Percentiles rank a stretch among this genome's conserved stretches.
phyloP scores from a whole-genome alignment of 2,797 vertebrate genomes.

The Leptatherina wallacei region DNA sequence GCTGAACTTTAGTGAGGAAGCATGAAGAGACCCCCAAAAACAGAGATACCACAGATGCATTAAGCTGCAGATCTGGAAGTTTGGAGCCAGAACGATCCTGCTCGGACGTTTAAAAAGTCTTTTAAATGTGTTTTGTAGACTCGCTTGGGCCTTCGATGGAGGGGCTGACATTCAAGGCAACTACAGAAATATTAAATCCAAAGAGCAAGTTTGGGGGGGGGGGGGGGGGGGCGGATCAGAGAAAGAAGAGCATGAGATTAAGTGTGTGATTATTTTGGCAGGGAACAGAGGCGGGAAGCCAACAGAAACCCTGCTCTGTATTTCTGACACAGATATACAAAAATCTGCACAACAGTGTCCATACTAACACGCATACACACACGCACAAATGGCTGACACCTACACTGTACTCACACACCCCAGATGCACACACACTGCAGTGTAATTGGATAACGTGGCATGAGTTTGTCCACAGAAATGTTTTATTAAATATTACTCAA shows the following conservation, averaged over 20 bases:
- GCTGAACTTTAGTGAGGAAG: slow-evolving; percentile 16
- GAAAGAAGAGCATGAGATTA: slow-evolving; percentile 60
- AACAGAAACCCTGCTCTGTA: slow-evolving; percentile 69
- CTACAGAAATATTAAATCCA: slow-evolving; percentile 17
- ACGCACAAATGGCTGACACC: background rate
- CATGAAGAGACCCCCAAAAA: slow-evolving; percentile 3
- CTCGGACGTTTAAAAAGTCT: slow-evolving; percentile 5
- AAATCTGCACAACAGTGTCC: slow-evolving; percentile 12
- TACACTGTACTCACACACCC: background rate
- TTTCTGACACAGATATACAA: slow-evolving; percentile 46
- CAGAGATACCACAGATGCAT: slow-evolving; percentile 9
- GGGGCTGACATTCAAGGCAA: slow-evolving; percentile 36
- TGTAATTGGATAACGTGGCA: slow-evolving; percentile 38
- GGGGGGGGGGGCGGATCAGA: slow-evolving; percentile 13
- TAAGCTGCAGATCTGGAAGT: slow-evolving; percentile 8
- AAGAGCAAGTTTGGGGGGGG: background rate
- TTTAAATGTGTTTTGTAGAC: slow-evolving; percentile 44
- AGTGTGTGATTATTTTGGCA: slow-evolving; percentile 67
- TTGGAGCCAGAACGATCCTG: background rate
- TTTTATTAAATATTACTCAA: slow-evolving; percentile 71
- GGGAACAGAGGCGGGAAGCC: slow-evolving; percentile 57
- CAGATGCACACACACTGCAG: slow-evolving; percentile 10
- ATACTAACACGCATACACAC: background rate
- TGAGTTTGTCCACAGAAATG: slow-evolving; percentile 51
- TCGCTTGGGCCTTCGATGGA: slow-evolving; percentile 63